Conservation (phyloP, 2,888 invertebrate species). For the Plagodis pulveraria region DNA sequence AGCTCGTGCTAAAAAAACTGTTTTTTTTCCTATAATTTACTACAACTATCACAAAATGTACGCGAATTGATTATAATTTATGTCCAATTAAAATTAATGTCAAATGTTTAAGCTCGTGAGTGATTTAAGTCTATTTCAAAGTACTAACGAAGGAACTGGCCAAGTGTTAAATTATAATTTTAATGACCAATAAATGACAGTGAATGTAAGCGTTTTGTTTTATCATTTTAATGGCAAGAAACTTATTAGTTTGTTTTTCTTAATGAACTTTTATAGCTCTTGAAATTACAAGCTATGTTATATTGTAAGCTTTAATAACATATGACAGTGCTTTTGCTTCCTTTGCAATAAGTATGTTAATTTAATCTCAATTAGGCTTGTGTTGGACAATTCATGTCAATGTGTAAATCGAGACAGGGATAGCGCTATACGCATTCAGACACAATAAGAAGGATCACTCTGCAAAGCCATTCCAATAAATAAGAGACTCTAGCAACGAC, state of each 20-base stretch:
- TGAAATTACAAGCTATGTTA: neutral
- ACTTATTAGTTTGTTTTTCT: constrained; percentile 29
- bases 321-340: neutral
- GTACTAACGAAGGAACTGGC: constrained; percentile 28
- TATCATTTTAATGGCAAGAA: constrained; percentile 17
- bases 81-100: constrained; percentile 42
- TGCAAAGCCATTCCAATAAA: too few species aligned
- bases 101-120: constrained; percentile 31
- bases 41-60: constrained; percentile 22
- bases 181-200: constrained; percentile 29
- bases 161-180: constrained; percentile 36
- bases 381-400: too few species aligned
- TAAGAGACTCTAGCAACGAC: too few species aligned
- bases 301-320: neutral
- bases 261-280: neutral
- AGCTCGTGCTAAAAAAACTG: neutral
- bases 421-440: too few species aligned
- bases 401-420: too few species aligned
- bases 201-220: constrained; percentile 16
- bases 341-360: too few species aligned
- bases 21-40: constrained; percentile 30
- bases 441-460: too few species aligned
- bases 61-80: constrained; percentile 46
- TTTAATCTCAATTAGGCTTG: too few species aligned
- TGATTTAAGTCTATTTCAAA: constrained; percentile 30